phyloP scores from a whole-genome alignment of 2,797 vertebrate species.

The Champsocephalus gunnari region DNA sequence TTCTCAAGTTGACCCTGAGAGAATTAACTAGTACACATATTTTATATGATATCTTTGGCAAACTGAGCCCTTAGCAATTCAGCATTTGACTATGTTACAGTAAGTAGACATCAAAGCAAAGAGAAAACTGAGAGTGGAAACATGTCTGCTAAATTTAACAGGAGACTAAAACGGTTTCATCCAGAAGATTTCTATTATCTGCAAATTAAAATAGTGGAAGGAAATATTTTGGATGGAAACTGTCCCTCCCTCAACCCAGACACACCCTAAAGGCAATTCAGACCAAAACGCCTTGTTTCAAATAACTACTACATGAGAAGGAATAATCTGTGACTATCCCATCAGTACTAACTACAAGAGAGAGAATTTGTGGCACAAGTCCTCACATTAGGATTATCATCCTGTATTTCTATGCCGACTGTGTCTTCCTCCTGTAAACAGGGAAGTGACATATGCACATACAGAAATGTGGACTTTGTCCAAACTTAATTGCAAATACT shows the following conservation, averaged over 20 bases:
- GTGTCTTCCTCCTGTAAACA: conserved; percentile 60
- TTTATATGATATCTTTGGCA: not conserved
- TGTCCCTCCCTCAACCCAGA: conserved; percentile 67
- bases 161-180: conserved; percentile 29
- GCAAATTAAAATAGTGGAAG: conserved; percentile 73
- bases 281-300: conserved; percentile 40
- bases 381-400: conserved; percentile 48
- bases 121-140: conserved; percentile 41
- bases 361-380: conserved; percentile 7
- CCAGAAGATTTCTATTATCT: conserved; percentile 67
- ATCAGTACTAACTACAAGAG: not conserved
- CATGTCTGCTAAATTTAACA: conserved; percentile 53
- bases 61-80: not conserved
- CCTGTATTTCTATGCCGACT: conserved; percentile 7
- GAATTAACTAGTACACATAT: not conserved
- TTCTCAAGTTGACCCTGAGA: not conserved
- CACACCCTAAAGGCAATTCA: conserved; percentile 51
- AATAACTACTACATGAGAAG: conserved; percentile 34
- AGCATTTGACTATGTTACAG: conserved; percentile 9
- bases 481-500: too few species aligned
- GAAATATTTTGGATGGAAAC: conserved; percentile 76
- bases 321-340: conserved; percentile 30
- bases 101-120: conserved; percentile 19
- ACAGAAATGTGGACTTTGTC: too few species aligned
- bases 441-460: not conserved